Evolutionary conservation across 2,888 invertebrate species (phyloP).

Genomic region (Lepas anatifera): DNA sequence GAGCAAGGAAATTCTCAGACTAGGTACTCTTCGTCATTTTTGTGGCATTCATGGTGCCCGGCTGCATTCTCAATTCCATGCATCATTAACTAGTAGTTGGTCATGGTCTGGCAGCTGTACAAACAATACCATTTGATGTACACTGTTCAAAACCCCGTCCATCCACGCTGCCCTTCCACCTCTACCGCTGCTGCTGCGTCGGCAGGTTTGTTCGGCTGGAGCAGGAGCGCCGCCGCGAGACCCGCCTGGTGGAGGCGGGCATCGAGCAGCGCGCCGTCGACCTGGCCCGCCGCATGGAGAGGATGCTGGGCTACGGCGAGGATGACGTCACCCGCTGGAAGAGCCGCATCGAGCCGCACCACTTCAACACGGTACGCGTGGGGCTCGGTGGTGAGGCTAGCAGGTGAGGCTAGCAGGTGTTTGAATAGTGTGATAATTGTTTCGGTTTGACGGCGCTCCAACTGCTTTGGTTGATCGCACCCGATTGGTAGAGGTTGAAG

Average conservation of each 20-base stretch:
- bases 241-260: not conserved
- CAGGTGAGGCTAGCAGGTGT: no score
- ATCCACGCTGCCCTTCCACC: not conserved
- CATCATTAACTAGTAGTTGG: no score
- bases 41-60: no score
- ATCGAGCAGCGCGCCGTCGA: not conserved
- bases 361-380: conserved; percentile 1
- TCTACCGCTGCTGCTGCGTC: not conserved
- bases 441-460: no score
- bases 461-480: no score
- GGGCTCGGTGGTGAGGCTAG: no score
- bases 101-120: not conserved
- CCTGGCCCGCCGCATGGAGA: not conserved
- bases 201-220: not conserved
- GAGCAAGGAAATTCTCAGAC: no score
- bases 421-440: no score
- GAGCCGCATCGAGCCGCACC: not conserved
- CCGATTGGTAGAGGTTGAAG: no score
- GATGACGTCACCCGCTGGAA: not conserved
- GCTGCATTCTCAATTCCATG: no score
- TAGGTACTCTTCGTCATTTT: no score
- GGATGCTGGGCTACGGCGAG: not conserved
- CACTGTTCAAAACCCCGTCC: not conserved
- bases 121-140: not conserved
- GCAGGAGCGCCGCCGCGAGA: not conserved